phyloP scores from a whole-genome alignment of 1,140 invertebrate species.

The Calosoma granatense region DNA sequence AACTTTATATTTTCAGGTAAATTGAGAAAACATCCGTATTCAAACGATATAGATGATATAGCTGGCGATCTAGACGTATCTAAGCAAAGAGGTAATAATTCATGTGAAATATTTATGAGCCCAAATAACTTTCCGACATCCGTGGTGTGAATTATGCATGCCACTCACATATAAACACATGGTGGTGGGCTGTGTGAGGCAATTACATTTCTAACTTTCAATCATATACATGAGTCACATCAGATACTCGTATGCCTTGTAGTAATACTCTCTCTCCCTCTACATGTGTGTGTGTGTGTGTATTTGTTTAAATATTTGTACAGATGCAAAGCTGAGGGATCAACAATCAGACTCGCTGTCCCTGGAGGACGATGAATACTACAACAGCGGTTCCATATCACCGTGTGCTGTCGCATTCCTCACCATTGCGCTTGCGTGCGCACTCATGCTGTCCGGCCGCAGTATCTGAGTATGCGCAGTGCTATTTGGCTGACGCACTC shows the following conservation, averaged over 20 bases:
- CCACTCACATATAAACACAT: background rate
- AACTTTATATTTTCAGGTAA: conserved; percentile 3
- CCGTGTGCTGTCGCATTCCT: background rate
- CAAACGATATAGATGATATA: conserved; percentile 4
- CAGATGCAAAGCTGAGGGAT: conserved; percentile 11
- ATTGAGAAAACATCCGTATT: conserved; percentile 4
- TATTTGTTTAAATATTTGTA: conserved; percentile 2
- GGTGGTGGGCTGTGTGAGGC: background rate
- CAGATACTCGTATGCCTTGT: background rate
- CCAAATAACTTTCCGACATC: background rate
- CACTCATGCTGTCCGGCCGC: too few species aligned
- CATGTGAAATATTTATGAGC: conserved; percentile 7
- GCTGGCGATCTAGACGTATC: background rate
- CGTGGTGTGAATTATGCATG: conserved; percentile 4
- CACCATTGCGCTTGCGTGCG: background rate
- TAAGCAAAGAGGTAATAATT: conserved; percentile 8
- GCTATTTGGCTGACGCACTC: too few species aligned
- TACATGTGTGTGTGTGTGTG: background rate
- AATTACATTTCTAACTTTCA: background rate
- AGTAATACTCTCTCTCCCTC: background rate
- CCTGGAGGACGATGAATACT: conserved; percentile 22
- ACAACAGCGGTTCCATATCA: conserved; percentile 14
- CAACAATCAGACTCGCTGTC: conserved; percentile 23
- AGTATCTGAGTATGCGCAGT: too few species aligned
- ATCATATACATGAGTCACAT: too few species aligned